phyloP scores from a whole-genome alignment of 2,797 vertebrate species.

The Phoeniculus purpureus region DNA sequence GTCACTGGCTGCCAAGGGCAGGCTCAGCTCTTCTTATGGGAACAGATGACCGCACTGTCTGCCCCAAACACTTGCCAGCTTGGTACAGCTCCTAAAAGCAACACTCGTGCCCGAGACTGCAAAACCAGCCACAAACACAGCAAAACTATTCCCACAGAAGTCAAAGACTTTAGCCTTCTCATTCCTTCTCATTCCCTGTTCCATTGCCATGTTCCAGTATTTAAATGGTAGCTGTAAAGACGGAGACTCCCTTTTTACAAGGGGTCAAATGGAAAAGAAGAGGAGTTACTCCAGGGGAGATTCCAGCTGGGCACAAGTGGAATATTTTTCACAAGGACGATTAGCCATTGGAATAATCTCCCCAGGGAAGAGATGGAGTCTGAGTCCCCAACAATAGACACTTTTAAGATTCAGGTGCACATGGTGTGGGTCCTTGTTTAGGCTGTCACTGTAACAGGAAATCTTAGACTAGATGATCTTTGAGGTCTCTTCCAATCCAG shows the following conservation, averaged over 20 bases:
- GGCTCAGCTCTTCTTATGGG: neutral
- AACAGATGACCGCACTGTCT: neutral
- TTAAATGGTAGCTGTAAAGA: neutral
- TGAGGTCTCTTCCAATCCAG: neutral
- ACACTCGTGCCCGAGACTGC: neutral
- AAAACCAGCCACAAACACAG: neutral
- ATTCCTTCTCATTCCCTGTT: neutral
- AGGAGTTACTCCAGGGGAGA: neutral
- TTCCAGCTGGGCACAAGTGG: neutral
- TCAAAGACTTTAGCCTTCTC: neutral
- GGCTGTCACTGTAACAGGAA: neutral
- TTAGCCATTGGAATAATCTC: neutral
- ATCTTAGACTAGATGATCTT: neutral
- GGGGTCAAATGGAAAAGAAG: neutral
- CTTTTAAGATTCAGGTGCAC: neutral
- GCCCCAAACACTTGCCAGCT: neutral
- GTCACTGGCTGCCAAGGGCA: neutral
- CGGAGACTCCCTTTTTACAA: neutral
- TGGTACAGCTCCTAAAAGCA: neutral
- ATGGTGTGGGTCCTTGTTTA: neutral
- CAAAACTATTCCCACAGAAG: neutral
- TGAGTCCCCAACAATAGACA: neutral
- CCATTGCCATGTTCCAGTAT: neutral
- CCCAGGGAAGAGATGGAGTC: neutral
- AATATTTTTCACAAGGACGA: neutral